Percentiles rank a stretch among this genome's conserved stretches.
These are phyloP conservation scores for Oreochromis niloticus DNA, from an alignment of 2,113 vertebrate species.

Conservation along the genomic window DNA sequence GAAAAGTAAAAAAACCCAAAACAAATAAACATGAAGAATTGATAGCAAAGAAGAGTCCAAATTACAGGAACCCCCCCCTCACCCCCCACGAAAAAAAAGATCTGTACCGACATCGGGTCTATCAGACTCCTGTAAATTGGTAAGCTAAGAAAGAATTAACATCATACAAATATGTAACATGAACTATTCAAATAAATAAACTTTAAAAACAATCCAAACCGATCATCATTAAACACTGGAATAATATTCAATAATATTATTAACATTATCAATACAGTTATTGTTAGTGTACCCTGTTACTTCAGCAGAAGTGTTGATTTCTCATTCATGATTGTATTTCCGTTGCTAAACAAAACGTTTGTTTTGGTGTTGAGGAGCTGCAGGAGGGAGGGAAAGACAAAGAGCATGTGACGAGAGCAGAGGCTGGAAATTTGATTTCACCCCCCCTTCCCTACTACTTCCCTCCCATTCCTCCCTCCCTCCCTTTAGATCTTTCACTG, in stretches of 20 bases:
- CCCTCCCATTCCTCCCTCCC: neutral
- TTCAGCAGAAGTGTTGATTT: slow-evolving; percentile 71
- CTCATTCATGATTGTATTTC: slow-evolving; percentile 73
- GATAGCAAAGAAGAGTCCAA: slow-evolving; percentile 65
- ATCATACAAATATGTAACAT: slow-evolving; percentile 75
- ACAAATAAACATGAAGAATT: slow-evolving; percentile 65
- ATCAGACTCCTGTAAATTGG: slow-evolving; percentile 62
- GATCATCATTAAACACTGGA: slow-evolving; percentile 72
- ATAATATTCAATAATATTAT: slow-evolving; percentile 76
- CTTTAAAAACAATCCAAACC: slow-evolving; percentile 67
- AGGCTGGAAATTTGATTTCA: slow-evolving; percentile 43
- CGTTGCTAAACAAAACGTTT: slow-evolving; percentile 57
- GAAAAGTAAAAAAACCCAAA: slow-evolving; percentile 53
- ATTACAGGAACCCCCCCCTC: slow-evolving; percentile 47
- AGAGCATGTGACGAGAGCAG: slow-evolving; percentile 38
- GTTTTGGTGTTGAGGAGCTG: slow-evolving; percentile 67
- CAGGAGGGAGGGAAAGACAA: slow-evolving; percentile 52
- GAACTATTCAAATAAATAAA: slow-evolving; percentile 67
- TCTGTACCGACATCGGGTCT: slow-evolving; percentile 17
- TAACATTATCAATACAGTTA: slow-evolving; percentile 76
- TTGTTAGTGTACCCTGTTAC: slow-evolving; percentile 79
- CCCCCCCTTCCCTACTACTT: neutral
- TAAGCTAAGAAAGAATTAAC: slow-evolving; percentile 71
- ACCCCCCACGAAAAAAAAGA: neutral
- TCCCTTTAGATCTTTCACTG: slow-evolving; percentile 7